Evolutionary conservation across 2,888 invertebrate species (phyloP).

Genomic region (Gryllus longicercus): DNA sequence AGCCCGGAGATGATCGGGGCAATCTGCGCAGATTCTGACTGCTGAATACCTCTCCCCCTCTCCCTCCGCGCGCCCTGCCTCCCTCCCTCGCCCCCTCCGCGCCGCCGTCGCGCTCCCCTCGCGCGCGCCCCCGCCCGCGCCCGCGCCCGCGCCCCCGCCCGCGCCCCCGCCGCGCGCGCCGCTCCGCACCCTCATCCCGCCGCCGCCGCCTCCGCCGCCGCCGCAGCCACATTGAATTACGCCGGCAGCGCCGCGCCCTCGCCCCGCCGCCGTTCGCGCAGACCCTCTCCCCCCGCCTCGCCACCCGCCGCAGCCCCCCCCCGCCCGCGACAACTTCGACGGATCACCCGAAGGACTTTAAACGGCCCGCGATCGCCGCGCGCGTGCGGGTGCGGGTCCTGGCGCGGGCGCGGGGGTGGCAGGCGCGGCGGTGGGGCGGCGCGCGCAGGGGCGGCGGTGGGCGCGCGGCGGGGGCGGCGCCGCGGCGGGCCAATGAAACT

Average conservation of each 20-base stretch:
- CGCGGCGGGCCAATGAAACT: slow-evolving; percentile 25
- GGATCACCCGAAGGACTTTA: slow-evolving; percentile 34
- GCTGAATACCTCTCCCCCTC: slow-evolving; percentile 40
- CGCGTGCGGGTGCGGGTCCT: slow-evolving; percentile 19
- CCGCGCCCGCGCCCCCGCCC: no score
- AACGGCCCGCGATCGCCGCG: slow-evolving; percentile 30
- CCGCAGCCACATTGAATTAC: slow-evolving; percentile 32
- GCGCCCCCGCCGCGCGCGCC: neutral
- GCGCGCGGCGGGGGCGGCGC: slow-evolving; percentile 26
- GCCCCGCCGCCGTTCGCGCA: slow-evolving; percentile 19
- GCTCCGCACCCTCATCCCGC: slow-evolving; percentile 23
- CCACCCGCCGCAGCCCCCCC: neutral
- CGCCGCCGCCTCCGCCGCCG: slow-evolving; percentile 18
- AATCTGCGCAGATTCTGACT: slow-evolving; percentile 49
- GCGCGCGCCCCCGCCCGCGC: no score
- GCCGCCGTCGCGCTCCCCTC: slow-evolving; percentile 19
- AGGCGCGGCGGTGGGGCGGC: slow-evolving; percentile 19
- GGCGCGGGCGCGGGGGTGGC: neutral
- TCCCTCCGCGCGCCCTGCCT: slow-evolving; percentile 35
- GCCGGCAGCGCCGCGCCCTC: slow-evolving; percentile 25
- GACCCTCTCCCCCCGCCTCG: neutral
- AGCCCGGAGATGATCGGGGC: slow-evolving; percentile 51
- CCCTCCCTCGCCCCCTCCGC: neutral
- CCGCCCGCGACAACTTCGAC: slow-evolving; percentile 30
- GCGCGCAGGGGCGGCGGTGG: slow-evolving; percentile 25